A percentile compares a stretch with the other conserved stretches of the same genome.
These are phyloP conservation scores for Ctenosaura bakeri DNA, from an alignment of 2,797 vertebrate species.

Conservation along the genomic window DNA sequence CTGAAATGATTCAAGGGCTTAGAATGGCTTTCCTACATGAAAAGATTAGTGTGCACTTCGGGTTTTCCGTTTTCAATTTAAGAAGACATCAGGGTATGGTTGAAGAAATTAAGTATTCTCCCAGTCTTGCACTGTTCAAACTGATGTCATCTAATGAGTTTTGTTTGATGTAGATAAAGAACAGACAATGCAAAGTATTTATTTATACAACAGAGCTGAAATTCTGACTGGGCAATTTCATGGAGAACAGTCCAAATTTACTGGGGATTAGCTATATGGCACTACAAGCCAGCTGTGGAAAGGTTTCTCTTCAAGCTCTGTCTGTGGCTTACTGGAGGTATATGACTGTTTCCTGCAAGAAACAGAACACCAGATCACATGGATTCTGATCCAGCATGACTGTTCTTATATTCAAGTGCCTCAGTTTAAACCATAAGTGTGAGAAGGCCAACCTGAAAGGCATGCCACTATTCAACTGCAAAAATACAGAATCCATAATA, in stretches of 20 bases:
- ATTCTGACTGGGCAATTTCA: not conserved
- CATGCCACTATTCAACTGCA: not conserved
- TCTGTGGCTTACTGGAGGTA: not conserved
- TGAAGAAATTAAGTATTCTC: not conserved
- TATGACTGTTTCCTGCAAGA: not conserved
- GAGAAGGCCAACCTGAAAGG: not conserved
- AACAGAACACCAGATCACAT: not conserved
- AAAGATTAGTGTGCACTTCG: too few species aligned
- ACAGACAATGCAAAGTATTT: not conserved
- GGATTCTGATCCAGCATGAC: not conserved
- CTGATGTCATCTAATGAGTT: not conserved
- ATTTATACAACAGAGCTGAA: not conserved
- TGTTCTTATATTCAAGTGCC: not conserved
- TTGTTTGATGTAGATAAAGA: not conserved
- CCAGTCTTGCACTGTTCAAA: not conserved
- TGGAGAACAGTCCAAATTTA: not conserved
- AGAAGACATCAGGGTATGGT: not conserved
- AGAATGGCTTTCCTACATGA: not conserved
- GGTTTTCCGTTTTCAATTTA: too few species aligned
- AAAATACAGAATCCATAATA: not conserved
- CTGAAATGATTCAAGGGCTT: not conserved
- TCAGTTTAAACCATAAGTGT: not conserved
- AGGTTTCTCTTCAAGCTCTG: not conserved
- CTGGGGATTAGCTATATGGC: not conserved
- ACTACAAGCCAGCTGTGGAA: not conserved